Evolutionary conservation across 2,113 vertebrate genomes (phyloP).

Genomic region (Cyrtonyx montezumae): DNA sequence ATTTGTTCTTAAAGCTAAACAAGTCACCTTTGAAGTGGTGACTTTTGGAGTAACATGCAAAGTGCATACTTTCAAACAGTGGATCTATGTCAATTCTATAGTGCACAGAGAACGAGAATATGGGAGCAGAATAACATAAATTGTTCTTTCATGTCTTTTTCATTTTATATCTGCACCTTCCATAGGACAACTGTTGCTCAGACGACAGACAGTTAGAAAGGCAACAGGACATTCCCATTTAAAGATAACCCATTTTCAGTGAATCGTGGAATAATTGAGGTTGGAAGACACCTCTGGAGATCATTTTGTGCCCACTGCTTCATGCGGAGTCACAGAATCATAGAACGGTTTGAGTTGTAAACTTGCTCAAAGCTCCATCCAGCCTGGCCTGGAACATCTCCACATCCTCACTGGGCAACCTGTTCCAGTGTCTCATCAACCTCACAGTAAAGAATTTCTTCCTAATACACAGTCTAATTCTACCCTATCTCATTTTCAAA

Average conservation of each 20-base stretch:
- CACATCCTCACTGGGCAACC: no score
- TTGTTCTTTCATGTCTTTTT: background rate
- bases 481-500: no score
- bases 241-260: background rate
- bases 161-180: background rate
- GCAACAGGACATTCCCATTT: background rate
- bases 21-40: background rate
- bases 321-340: background rate
- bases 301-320: background rate
- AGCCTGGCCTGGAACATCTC: no score
- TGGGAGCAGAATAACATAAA: background rate
- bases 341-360: background rate
- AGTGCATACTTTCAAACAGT: background rate
- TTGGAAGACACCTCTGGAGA: background rate
- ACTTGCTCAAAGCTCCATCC: no score
- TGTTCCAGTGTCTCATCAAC: no score
- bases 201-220: background rate
- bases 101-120: accelerated
- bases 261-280: background rate
- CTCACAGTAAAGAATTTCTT: no score
- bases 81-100: background rate
- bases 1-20: background rate
- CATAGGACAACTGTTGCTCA: background rate
- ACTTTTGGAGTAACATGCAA: background rate
- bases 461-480: no score